Percentiles rank a stretch among this genome's conserved stretches.
These are phyloP conservation scores for Anser brachyrhynchus DNA, from an alignment of 2,113 vertebrate genomes.

Conservation along the genomic window DNA sequence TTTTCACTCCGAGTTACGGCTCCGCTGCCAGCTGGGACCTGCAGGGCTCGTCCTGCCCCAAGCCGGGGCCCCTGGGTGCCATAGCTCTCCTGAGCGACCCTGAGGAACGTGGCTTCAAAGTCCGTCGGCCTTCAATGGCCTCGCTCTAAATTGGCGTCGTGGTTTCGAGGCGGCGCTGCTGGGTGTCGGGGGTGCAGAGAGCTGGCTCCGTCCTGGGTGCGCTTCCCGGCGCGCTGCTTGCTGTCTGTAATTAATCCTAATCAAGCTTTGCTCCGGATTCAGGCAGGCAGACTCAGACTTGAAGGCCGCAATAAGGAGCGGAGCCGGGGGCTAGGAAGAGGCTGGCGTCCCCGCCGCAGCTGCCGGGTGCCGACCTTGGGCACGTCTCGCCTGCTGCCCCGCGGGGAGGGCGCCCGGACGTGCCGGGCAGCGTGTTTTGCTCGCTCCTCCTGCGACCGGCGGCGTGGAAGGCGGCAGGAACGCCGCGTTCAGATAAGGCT, in stretches of 20 bases:
- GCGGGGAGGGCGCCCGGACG: neutral
- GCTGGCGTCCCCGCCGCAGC: fast-evolving
- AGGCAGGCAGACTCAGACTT: neutral
- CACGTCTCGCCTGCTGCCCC: neutral
- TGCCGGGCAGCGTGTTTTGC: neutral
- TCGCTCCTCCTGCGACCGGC: neutral
- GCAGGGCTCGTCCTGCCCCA: neutral
- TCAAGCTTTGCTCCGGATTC: neutral
- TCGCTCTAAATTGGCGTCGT: fast-evolving
- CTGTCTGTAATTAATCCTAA: neutral
- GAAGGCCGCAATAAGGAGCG: neutral
- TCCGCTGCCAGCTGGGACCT: neutral
- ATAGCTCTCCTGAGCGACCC: neutral
- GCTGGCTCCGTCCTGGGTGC: neutral
- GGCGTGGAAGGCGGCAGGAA: neutral
- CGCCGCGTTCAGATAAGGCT: constrained; percentile 31
- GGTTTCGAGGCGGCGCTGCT: neutral
- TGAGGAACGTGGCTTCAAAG: constrained; percentile 1
- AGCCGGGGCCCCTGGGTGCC: neutral
- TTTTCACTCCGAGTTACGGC: neutral
- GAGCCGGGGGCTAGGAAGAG: neutral
- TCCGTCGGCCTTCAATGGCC: neutral
- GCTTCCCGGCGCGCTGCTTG: neutral
- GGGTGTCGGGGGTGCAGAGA: fast-evolving
- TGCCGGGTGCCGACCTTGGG: neutral